Evolutionary conservation across 2,113 vertebrate genomes (phyloP), one percentile per base, ranked within the genome.

Genomic region (Microcebus murinus): DNA sequence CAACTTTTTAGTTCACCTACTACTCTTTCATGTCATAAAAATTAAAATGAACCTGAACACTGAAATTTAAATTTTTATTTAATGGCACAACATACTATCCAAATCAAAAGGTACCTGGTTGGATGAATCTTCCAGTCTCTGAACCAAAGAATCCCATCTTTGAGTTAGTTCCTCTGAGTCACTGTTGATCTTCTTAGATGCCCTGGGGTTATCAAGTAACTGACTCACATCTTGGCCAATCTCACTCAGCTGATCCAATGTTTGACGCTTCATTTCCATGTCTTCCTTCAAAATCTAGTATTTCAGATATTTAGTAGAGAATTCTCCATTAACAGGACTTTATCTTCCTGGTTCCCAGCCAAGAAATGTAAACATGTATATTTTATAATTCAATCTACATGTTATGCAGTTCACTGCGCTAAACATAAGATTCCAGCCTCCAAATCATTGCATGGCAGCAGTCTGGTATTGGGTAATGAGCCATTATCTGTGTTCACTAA

Each of bases 91-190:
- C 4, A 63, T 23, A 57, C 7, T 57, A 34, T 10, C 65, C 55
- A 83, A 65, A 95, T 68, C 27, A 50, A 83, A 88, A 84, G 52
- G 80, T 98, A 99, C 99, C 99, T 99, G 99, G 84, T 99, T 99
- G 82, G 99, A 99, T 96, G 98, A 99, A 97, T 99, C 99, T 96
- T 99, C 99, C 65, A 99, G 98, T 96, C 98, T 99, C 98, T 99
- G 99, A 89, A 99, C 99, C 98, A 99, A 98, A 96, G 98, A 99
- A 98, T 99, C 99, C 99, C 99, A 99, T 86, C 99, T 98, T 97
- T 99, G 99, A 27, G 99, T 99, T 92, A 99, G 97, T 52, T 99
- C 99, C 92, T 99, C 99, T 3, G 99, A 98, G 97, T 99, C 99
- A 2, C 96, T 97, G 82, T 99, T 99, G 0, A 99, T 99, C 97